Conservation (phyloP, 2,888 invertebrate genomes). For the Bombylius major region DNA sequence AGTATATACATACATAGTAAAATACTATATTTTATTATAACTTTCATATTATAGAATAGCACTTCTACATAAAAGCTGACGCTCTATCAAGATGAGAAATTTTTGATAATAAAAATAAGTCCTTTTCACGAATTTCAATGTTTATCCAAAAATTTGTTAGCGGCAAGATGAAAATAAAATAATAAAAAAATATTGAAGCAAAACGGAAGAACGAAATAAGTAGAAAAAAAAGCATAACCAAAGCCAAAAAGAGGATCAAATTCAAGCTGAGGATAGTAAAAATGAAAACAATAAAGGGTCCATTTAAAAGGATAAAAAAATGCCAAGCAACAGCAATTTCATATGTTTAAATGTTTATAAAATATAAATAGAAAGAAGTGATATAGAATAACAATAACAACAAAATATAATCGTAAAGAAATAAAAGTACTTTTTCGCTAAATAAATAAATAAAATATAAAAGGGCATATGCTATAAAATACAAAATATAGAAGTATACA, state of each 20-base stretch:
- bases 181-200: background rate
- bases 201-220: background rate
- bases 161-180: conserved; percentile 1
- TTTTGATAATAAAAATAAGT: conserved; percentile 7
- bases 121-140: background rate
- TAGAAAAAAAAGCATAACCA: background rate
- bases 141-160: conserved; percentile 8
- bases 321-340: too few species aligned
- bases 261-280: conserved; percentile 6
- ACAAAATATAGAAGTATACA: too few species aligned
- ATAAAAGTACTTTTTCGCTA: too few species aligned
- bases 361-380: background rate
- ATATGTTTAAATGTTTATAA: too few species aligned
- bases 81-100: conserved; percentile 10
- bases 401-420: background rate
- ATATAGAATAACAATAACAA: background rate
- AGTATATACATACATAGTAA: too few species aligned
- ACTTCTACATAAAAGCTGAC: background rate
- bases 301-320: background rate
- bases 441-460: too few species aligned
- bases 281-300: conserved; percentile 5
- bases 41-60: too few species aligned
- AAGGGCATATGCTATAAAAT: too few species aligned
- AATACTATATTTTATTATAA: too few species aligned
- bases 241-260: conserved; percentile 2